These are phyloP conservation scores for Gadus chalcogrammus DNA, from an alignment of 2,113 vertebrate species.

Conservation along the genomic window DNA sequence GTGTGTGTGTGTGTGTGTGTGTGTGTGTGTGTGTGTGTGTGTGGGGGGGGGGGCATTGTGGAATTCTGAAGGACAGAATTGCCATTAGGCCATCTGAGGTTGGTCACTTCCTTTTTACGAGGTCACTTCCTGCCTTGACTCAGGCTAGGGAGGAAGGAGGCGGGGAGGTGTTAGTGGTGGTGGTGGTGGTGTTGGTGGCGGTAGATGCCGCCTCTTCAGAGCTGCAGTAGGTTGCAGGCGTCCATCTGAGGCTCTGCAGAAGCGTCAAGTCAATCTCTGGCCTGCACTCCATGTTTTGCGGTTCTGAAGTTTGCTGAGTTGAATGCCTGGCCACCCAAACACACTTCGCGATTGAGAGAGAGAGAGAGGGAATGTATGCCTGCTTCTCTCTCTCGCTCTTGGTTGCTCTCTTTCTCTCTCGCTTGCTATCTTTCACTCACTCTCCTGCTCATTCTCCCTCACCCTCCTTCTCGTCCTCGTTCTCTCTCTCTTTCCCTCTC, in stretches of 20 bases:
- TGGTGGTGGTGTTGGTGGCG: not conserved
- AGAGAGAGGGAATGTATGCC: too few relatives aligned
- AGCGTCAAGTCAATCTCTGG: too few relatives aligned
- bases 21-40: too few relatives aligned
- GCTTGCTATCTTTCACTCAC: slow-evolving; percentile 17
- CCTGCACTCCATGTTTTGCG: too few relatives aligned
- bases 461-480: too few relatives aligned
- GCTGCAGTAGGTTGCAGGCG: not conserved
- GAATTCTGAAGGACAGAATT: slow-evolving; percentile 34
- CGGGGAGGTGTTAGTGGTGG: slow-evolving; percentile 23
- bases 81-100: slow-evolving; percentile 47
- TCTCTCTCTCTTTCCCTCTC: not conserved
- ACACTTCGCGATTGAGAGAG: too few relatives aligned
- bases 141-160: slow-evolving; percentile 65
- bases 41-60: slow-evolving; percentile 2
- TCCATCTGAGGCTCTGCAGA: too few relatives aligned
- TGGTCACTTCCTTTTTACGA: slow-evolving; percentile 71
- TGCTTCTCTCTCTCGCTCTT: too few relatives aligned
- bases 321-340: too few relatives aligned
- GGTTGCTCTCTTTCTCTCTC: not conserved
- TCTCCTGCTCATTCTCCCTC: too few relatives aligned
- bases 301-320: too few relatives aligned
- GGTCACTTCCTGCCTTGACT: slow-evolving; percentile 72
- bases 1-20: too few relatives aligned
- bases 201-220: slow-evolving; percentile 9